Evolutionary conservation across 1,140 invertebrate species (phyloP), one percentile per base, ranked within the genome.

Genomic region (Cylas formicarius): DNA sequence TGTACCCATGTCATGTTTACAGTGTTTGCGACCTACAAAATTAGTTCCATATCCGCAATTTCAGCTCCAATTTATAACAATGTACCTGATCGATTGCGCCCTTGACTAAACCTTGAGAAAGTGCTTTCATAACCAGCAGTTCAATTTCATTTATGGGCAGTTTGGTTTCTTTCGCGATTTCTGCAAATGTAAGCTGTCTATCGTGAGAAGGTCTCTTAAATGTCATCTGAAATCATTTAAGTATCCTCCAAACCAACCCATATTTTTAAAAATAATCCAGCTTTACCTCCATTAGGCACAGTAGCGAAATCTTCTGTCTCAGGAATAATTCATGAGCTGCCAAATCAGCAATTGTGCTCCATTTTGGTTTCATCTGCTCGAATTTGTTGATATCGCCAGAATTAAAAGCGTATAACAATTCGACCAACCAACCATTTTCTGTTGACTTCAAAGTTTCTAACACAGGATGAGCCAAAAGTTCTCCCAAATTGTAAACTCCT

Each of bases 401-500:
- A 63, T 97, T 97, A 52, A 97, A 97, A 0, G 93, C 91, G 59
- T 81, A 80, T 0, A 99, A 70, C 1, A 99, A 69, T 50, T 94
- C 86, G 2, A 92, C 73, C 0, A 97, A 70, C 94, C 95, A 99
- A 16, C 80, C 77, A 49, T 91, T 86, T 13, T 82, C 72, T 0
- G 90, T 91, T 7, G 74, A 74, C 48, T 83, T 83, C 11, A 99
- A 68, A 1, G 86, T 82, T 45, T 91, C 81, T 52, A 99, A 67
- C 21, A 99, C 86, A 2, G 92, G 90, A 75, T 99, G 95, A 14
- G 91, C 90, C 19, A 97, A 64, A 59, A 99, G 68, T 72, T 99
- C 96, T 0, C 94, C 95, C 59, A 99, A 84, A 68, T 99, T 99
- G 66, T 97, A 99, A 11, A 99, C 88, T 24, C 87, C 89, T 59